Evolutionary conservation across 2,113 vertebrate species (phyloP), one percentile per base, ranked within the genome.

Genomic region (Cathartes aura): DNA sequence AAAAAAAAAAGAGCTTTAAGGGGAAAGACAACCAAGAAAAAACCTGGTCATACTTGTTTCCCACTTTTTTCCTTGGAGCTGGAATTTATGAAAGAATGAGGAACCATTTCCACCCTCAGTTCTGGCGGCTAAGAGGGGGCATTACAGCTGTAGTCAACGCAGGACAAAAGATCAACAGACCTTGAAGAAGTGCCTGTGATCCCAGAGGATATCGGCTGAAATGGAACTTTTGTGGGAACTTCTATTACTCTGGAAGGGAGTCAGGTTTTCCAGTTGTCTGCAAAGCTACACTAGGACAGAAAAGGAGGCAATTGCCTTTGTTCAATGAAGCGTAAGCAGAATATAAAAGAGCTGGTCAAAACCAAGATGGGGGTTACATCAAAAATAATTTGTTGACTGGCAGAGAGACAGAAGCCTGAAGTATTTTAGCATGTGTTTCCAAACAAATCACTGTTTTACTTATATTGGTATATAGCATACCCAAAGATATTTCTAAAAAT

Each of bases 301-400:
- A 81, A 71, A 73, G 4, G 17, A 74, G 11, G 27, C 15, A 71
- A 17, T 15, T 82, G 5, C 11, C n/a, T 43, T 58, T 75, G 5
- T 48, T 68, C 4, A 52, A 0, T 62, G n/a, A 50, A 59, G 32
- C 19, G 15, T 58, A 45, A 30, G 7, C 15, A 85, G 48, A 74
- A 55, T 38, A 62, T 45, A 45, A 74, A 73, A 79, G 10, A 40
- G 17, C 2, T 55, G 9, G 5, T 36, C 0, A 47, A 70, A 82
- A 40, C 16, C 24, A 26, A 36, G 1, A 38, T 5, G 7, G 2
- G 13, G 3, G n/a, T 58, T 75, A 30, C 9, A 60, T 62, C 0
- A 87, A 55, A 89, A 89, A 55, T 40, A 45, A 21, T 55, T 87
- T 89, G 3, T 62, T 82, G 56, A 47, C 38, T 42, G 26, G 2